Base-by-base conservation (phyloP, 2,888 invertebrate genomes). In the Meiosimyza decipiens region DNA sequence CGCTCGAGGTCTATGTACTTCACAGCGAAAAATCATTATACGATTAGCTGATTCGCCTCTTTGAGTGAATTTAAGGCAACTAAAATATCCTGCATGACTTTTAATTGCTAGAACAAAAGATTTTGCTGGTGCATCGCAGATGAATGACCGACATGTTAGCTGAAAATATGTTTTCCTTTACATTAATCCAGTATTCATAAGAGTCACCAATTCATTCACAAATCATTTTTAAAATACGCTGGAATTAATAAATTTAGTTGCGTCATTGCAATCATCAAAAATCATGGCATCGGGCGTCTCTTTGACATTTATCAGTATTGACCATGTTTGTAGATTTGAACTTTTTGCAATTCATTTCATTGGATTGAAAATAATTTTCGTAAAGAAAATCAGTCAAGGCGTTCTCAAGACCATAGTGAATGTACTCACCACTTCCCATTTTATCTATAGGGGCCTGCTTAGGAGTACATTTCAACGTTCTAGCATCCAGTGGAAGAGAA, bases 51-150 rank as follows among this genome's bases (percentile, higher is more conserved):
- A 73, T 49, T 71, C 67, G 16, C 75, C 73, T 57, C 40, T 71
- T 52, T 71, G 71, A 3, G 47, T 64, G 51, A 73, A 73, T 66
- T 74, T 74, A 15, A 62, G 40, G 62, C 71, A 62, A 47, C 66
- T 5, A 6, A n/a, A 47, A 28, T 52, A 52, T 6, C 66, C 66
- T 2, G 51, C 22, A 15, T 66, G 66, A 6, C 72, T 50, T 67
- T 67, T 62, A 51, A 64, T 40, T 12, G 51, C 54, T 15, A 70
- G 59, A 66, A 72, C 66, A 60, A 51, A 66, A 18, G 74, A 18
- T 59, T 71, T 74, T 9, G 74, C 74, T 18, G 74, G 71, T 6
- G 74, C 63, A 72, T 73, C 72, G 62, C 60, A 69, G 64, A 54
- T 62, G 64, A 66, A 73, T 52, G 67, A 9, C 6, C 73, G 65